These are phyloP conservation scores for Cyclophora albipunctata DNA, from an alignment of 2,888 invertebrate genomes.

Conservation along the genomic window DNA sequence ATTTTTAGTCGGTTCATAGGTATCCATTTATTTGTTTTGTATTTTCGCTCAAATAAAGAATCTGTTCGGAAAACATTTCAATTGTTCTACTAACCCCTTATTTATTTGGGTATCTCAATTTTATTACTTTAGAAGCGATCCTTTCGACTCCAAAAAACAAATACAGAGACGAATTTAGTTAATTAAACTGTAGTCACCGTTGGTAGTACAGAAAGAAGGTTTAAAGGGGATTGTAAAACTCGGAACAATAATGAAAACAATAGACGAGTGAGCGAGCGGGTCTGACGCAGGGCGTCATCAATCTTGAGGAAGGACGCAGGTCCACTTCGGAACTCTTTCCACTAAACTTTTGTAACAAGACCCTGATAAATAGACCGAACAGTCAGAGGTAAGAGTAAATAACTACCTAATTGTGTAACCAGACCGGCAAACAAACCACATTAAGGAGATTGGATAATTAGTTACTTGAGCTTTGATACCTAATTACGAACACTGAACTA, in stretches of 20 bases:
- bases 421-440: constrained; percentile 20
- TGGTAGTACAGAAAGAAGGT: constrained; percentile 25
- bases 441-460: constrained; percentile 23
- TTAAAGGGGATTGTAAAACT: constrained; percentile 40
- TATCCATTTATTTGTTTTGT: no score
- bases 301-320: constrained; percentile 57
- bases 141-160: constrained; percentile 2
- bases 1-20: no score
- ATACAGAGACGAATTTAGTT: constrained; percentile 19
- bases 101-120: neutral
- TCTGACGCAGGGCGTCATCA: constrained; percentile 53
- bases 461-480: constrained; percentile 9
- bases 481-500: no score
- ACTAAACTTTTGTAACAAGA: constrained; percentile 58
- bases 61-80: neutral
- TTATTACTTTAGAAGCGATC: neutral
- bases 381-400: constrained; percentile 39
- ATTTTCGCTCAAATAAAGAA: no score
- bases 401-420: constrained; percentile 25
- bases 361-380: constrained; percentile 57
- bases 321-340: constrained; percentile 59
- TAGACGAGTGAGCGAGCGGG: constrained; percentile 35
- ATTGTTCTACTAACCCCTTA: neutral
- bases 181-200: constrained; percentile 24
- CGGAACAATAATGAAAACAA: constrained; percentile 45